Evolutionary conservation across 2,113 vertebrate species (phyloP), one percentile per base, ranked within the genome.

Genomic region (Larimichthys polyactis): DNA sequence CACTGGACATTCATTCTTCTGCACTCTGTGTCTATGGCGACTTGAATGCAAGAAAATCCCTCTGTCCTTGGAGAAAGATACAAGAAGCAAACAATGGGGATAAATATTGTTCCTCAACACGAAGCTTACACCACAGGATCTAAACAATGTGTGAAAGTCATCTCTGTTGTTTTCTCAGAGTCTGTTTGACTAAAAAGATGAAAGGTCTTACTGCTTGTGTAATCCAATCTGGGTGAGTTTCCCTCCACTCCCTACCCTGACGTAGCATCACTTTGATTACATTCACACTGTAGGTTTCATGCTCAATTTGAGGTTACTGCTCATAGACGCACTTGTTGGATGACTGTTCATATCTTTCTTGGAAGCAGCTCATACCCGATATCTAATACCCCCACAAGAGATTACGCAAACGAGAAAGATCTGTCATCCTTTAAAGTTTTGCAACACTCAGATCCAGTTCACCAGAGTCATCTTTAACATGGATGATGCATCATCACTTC

Each of bases 181-280:
- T 74, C 58, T 75, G 85, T 86, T 75, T 82, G 78, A 49, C 51
- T 46, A 11, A 32, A 74, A 22, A 59, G 67, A 71, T 70, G 49
- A 87, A 85, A 87, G 32, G 9, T 68, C 27, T 29, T 40, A 40
- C 65, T 74, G 62, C 49, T 68, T 49, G n/a, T 77, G 68, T 40
- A 78, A 71, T 62, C 71, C 32, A 54, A 19, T 19, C 57, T 10
- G 20, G 8, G 5, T 44, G 44, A 57, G 46, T 52, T 40, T 20
- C 29, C 5, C 4, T 59, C n/a, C 20, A 6, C n/a, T 32, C 17
- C 4, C 55, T 6, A 3, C 36, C 22, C 43, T 71, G 43, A 55
- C 19, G 60, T 2, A 40, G 46, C 54, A 43, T 46, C 32, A 3
- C 58, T 29, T 40, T 46, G 11, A 5, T 29, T 54, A n/a, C 27